Percentiles rank a stretch among this genome's conserved stretches.
phyloP scores from a whole-genome alignment of 2,888 invertebrate genomes.

The Lycaena phlaeas region DNA sequence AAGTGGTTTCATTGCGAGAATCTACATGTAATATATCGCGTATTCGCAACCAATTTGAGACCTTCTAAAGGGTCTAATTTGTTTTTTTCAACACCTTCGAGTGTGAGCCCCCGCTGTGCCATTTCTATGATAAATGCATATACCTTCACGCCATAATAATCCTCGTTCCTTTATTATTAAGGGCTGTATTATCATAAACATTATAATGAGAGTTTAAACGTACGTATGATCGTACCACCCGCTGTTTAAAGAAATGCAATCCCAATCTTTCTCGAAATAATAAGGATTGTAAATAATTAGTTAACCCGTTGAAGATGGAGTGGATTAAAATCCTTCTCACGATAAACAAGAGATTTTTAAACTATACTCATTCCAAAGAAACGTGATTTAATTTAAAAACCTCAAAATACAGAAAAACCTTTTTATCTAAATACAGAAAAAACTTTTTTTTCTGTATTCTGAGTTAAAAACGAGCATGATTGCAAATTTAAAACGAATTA shows the following conservation, averaged over 20 bases:
- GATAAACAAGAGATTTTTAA: no score
- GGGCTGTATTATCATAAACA: not conserved
- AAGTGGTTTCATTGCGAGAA: no score
- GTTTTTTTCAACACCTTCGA: conserved; percentile 40
- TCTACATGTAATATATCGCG: conserved; percentile 1
- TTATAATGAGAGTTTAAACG: not conserved
- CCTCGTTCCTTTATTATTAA: not conserved
- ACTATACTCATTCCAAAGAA: no score
- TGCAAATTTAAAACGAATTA: no score
- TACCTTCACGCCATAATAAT: conserved; percentile 3
- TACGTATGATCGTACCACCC: not conserved
- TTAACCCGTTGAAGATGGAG: not conserved
- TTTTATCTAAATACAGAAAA: no score
- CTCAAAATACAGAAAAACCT: no score
- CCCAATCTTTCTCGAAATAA: conserved; percentile 1
- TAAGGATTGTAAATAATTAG: conserved; percentile 4
- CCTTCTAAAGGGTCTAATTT: conserved; percentile 16
- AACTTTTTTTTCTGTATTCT: no score
- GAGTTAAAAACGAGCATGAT: no score
- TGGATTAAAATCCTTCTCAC: no score
- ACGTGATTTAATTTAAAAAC: no score
- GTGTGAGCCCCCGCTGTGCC: conserved; percentile 40
- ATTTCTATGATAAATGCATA: not conserved
- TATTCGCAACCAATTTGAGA: conserved; percentile 15
- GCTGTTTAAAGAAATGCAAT: not conserved